Conservation (phyloP, 2,797 vertebrate species). For the Hybognathus amarus region DNA sequence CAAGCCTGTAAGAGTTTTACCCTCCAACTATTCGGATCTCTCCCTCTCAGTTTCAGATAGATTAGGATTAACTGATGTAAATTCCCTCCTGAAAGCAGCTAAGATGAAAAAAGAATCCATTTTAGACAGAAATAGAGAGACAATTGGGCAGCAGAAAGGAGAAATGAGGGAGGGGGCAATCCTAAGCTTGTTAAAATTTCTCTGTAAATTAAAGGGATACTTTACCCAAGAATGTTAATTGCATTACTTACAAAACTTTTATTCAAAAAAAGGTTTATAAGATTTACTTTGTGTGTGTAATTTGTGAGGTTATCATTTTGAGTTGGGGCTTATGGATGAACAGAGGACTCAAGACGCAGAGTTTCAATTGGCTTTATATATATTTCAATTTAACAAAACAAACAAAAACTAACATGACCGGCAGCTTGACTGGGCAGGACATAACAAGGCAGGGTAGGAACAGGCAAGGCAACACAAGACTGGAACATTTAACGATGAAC, state of each 20-base stretch:
- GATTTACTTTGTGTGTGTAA: not conserved
- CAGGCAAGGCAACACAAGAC: not conserved
- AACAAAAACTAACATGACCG: no score
- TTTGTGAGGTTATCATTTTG: not conserved
- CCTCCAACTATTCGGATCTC: conserved; percentile 24
- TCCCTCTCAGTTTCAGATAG: conserved; percentile 33
- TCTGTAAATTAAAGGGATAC: not conserved
- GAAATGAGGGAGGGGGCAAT: not conserved
- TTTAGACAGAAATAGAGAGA: conserved; percentile 28
- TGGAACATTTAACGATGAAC: no score
- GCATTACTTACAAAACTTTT: not conserved
- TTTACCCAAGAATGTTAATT: not conserved
- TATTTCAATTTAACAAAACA: no score
- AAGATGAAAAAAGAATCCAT: conserved; percentile 31
- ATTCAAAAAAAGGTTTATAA: not conserved
- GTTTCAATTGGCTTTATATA: no score
- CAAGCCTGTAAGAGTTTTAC: conserved; percentile 39
- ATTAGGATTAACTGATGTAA: conserved; percentile 45
- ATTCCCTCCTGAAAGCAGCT: conserved; percentile 46
- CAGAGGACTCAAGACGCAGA: no score
- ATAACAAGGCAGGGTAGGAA: not conserved
- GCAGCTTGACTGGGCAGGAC: no score
- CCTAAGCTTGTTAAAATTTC: not conserved
- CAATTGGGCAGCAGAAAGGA: conserved; percentile 7
- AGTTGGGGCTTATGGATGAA: not conserved